A percentile compares a stretch with the other conserved stretches of the same genome.
These are phyloP conservation scores for Euglossa dilemma DNA, from an alignment of 1,140 invertebrate species.

Conservation along the genomic window DNA sequence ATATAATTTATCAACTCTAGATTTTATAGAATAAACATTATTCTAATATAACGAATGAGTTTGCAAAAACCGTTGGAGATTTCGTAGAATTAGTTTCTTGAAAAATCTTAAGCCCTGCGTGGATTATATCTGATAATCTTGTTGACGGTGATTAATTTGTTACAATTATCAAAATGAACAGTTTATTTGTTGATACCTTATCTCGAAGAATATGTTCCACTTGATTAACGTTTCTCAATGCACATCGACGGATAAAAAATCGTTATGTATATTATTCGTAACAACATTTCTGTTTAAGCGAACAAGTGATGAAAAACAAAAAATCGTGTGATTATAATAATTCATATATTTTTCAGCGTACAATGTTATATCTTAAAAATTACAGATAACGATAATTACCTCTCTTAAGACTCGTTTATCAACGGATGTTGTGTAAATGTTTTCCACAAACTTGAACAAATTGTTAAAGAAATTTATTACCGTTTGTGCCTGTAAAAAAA, in stretches of 20 bases:
- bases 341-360: neutral
- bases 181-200: neutral
- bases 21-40: neutral
- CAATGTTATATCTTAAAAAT: neutral
- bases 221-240: neutral
- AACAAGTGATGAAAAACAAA: neutral
- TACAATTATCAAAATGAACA: neutral
- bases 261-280: neutral
- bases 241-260: neutral
- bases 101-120: neutral
- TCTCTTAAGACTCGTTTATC: neutral
- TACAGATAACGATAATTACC: neutral
- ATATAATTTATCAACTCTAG: neutral
- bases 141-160: neutral
- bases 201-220: neutral
- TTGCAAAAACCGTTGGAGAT: neutral
- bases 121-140: neutral
- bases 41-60: neutral
- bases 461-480: neutral
- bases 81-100: no score
- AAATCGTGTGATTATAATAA: no score
- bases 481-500: no score
- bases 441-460: neutral
- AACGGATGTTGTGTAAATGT: neutral
- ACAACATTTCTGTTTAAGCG: neutral